phyloP scores from a whole-genome alignment of 2,888 invertebrate genomes.

The Drosophila merina region DNA sequence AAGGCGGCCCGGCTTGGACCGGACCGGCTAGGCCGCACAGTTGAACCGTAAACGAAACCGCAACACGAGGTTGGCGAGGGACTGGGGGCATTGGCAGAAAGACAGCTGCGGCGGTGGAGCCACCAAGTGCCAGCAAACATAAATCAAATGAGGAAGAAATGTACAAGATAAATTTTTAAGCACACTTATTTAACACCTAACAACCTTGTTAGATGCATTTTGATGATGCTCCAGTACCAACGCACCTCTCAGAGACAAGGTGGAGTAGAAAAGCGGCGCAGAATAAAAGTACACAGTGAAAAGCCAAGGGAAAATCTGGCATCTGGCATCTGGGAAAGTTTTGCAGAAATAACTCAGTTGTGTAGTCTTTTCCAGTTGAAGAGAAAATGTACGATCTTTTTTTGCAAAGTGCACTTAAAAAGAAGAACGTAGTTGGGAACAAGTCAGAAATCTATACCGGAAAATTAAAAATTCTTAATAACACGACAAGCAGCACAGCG shows the following conservation, averaged over 20 bases:
- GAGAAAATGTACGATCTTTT: background rate
- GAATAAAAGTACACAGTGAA: constrained; percentile 8
- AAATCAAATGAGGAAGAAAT: constrained; percentile 80
- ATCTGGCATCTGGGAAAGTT: too few species aligned
- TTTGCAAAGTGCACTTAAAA: background rate
- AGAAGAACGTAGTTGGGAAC: constrained; percentile 18
- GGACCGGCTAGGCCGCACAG: background rate
- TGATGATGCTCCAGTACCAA: constrained; percentile 64
- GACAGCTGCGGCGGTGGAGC: constrained; percentile 37
- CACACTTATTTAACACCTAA: constrained; percentile 81
- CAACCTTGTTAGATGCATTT: constrained; percentile 80
- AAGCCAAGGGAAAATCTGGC: background rate
- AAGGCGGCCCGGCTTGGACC: constrained; percentile 47
- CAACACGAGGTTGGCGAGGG: background rate
- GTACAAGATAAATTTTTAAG: constrained; percentile 82
- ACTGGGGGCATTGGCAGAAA: constrained; percentile 37
- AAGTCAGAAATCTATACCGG: constrained; percentile 77
- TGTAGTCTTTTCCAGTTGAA: background rate
- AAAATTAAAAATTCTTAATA: constrained; percentile 80
- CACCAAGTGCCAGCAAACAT: constrained; percentile 57
- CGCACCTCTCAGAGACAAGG: constrained; percentile 56
- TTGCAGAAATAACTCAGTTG: too few species aligned
- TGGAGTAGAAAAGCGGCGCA: constrained; percentile 46
- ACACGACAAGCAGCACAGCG: constrained; percentile 71
- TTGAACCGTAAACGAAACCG: constrained; percentile 31